Evolutionary conservation across 2,888 invertebrate genomes (phyloP), one percentile per base, ranked within the genome.

Genomic region (Ornithoptera alexandrae): DNA sequence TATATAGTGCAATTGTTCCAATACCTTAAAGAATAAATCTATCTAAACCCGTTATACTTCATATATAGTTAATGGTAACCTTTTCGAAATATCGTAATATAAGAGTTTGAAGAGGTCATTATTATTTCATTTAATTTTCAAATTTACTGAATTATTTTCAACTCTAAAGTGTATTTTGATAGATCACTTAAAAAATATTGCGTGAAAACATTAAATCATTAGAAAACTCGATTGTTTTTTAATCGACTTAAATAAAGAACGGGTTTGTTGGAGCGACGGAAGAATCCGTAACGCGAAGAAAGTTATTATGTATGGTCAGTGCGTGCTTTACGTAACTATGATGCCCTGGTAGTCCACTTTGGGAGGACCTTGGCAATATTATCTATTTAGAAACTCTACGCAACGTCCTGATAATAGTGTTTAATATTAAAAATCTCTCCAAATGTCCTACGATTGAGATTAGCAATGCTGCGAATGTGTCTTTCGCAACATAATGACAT

Each of bases 261-360:
- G n/a, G 42, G 66, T 67, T 67, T 63, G 42, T n/a, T 10, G 22
- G 64, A 62, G 61, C n/a, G 61, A 56, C 18, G 46, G 56, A 46
- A 61, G 71, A 68, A 62, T 67, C 64, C 53, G 50, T 50, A 69
- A 56, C 22, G n/a, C 53, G 63, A 70, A 59, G 67, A 70, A 70
- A 70, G 62, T 63, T 62, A 70, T 67, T 70, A 63, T 70, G 70
- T 63, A 39, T 66, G 66, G 53, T 56, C n/a, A 1, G 50, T 62
- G 70, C 60, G 67, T 71, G 59, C 71, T 69, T 75, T 74, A 74
- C 62, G 53, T 62, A 62, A 61, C 22, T 53, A 73, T 75, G 73
- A 66, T 73, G 77, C 56, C 75, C 80, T 71, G 72, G 72, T 78
- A 72, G 30, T 76, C 78, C 64, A 78, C 73, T 78, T 78, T 46